Evolutionary conservation across 2,888 invertebrate species (phyloP).

Genomic region (Drosophila fungiperda): DNA sequence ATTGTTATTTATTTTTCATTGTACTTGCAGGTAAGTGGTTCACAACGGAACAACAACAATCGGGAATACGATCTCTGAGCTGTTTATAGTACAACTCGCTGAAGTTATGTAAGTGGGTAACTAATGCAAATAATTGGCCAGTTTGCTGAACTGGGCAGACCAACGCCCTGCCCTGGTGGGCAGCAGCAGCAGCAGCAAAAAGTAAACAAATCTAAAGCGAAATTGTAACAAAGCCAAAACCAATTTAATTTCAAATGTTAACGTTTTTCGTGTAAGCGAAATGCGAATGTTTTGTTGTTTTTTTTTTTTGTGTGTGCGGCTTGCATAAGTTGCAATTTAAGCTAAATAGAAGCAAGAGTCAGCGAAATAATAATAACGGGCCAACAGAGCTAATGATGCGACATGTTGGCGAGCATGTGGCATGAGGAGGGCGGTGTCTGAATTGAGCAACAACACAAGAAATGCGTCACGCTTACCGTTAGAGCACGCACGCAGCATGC

Average conservation of each 20-base stretch:
- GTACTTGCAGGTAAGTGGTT: conserved; percentile 49
- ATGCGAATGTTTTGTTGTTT: conserved; percentile 19
- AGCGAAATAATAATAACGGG: conserved; percentile 71
- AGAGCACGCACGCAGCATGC: conserved; percentile 62
- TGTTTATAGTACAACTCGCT: conserved; percentile 4
- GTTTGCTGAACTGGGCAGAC: conserved; percentile 53
- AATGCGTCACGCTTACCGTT: conserved; percentile 80
- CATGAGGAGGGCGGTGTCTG: conserved; percentile 22
- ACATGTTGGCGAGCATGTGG: conserved; percentile 56
- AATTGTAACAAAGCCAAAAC: conserved; percentile 65
- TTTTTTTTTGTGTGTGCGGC: conserved; percentile 13
- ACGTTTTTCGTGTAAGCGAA: conserved; percentile 45
- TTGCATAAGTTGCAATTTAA: conserved; percentile 75
- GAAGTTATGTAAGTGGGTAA: conserved; percentile 64
- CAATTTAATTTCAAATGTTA: conserved; percentile 70
- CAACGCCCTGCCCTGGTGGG: conserved; percentile 60
- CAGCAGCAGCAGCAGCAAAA: conserved; percentile 7
- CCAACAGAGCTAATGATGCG: conserved; percentile 70
- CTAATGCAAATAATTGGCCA: conserved; percentile 73
- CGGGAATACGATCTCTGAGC: conserved; percentile 19
- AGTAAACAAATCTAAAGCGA: conserved; percentile 40
- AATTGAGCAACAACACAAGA: conserved; percentile 19
- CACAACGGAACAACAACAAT: conserved; percentile 9
- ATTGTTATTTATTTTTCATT: conserved; percentile 39
- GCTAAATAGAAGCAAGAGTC: conserved; percentile 52